Evolutionary conservation across 2,797 vertebrate species (phyloP), one percentile per base, ranked within the genome.

Genomic region (Pteropus rufus): DNA sequence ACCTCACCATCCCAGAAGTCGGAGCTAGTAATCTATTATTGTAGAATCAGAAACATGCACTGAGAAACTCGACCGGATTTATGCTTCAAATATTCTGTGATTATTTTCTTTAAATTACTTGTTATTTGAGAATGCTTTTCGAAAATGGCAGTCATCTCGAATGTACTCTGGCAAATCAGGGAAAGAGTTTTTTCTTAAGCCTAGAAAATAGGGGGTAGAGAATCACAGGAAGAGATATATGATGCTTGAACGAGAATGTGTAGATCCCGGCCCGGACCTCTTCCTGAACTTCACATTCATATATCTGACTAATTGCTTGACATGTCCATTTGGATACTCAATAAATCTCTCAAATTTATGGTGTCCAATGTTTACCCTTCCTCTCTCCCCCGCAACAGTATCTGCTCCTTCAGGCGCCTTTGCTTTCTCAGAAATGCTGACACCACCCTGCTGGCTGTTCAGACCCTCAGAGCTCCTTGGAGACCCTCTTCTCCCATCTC

Each of bases 201-300:
- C 36, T 72, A 41, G 2, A 60, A 36, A 11, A 70, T 36, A 75
- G 23, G 3, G 36, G 23, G 31, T 29, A n/a, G 39, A 79, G 64
- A 84, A 46, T 56, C 8, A 36, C 31, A 89, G 52, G 21, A 86
- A 76, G 31, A 62, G 26, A 46, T 2, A 29, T 8, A 12, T 39
- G 15, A 19, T 9, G 23, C 24, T 80, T 14, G 5, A 91, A 41
- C 21, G 5, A 16, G 34, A 91, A 44, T 62, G 26, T 39, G 12
- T 62, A 29, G 58, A 46, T 5, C 9, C 1, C 21, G 21, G 76
- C 34, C 10, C 58, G 70, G 93, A 95, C 80, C 93, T 95, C 65
- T 93, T 84, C 29, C 26, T 95, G 92, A 97, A 93, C 80, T 93
- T 93, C 34, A 76, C n/a, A 84, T 92, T 89, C 94, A 95, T 90